These are phyloP conservation scores for Trichacis sp. DNA, from an alignment of 2,888 invertebrate genomes.

Conservation along the genomic window DNA sequence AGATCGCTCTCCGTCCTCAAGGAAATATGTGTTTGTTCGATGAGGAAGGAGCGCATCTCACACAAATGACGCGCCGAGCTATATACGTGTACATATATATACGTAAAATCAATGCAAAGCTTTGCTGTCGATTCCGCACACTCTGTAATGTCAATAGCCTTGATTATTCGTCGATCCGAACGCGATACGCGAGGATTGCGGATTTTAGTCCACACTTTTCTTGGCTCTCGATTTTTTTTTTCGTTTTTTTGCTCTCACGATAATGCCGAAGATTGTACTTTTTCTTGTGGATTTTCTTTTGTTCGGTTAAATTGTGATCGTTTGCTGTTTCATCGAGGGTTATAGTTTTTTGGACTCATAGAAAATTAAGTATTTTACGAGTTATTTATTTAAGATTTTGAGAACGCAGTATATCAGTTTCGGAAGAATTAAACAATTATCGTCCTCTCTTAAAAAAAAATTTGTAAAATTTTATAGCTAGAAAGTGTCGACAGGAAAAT, in stretches of 20 bases:
- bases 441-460: too few species aligned
- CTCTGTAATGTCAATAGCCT: constrained; percentile 42
- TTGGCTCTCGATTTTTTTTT: not conserved
- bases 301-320: too few species aligned
- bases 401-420: too few species aligned
- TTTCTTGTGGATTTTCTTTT: not conserved
- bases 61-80: constrained; percentile 54
- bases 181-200: constrained; percentile 30
- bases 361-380: too few species aligned
- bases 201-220: constrained; percentile 18
- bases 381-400: too few species aligned
- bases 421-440: too few species aligned
- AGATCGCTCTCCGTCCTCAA: constrained; percentile 32
- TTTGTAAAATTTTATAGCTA: too few species aligned
- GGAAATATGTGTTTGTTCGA: constrained; percentile 48
- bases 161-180: constrained; percentile 16
- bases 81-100: constrained; percentile 33
- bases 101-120: constrained; percentile 64
- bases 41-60: constrained; percentile 47
- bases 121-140: constrained; percentile 57
- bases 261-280: not conserved
- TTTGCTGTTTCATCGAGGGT: too few species aligned
- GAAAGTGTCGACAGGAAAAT: too few species aligned
- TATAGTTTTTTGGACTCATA: too few species aligned
- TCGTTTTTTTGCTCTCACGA: not conserved